A percentile compares a stretch with the other conserved stretches of the same genome.
Evolutionary conservation across 2,888 invertebrate genomes (phyloP).

Genomic region (Ophion ventricosus): DNA sequence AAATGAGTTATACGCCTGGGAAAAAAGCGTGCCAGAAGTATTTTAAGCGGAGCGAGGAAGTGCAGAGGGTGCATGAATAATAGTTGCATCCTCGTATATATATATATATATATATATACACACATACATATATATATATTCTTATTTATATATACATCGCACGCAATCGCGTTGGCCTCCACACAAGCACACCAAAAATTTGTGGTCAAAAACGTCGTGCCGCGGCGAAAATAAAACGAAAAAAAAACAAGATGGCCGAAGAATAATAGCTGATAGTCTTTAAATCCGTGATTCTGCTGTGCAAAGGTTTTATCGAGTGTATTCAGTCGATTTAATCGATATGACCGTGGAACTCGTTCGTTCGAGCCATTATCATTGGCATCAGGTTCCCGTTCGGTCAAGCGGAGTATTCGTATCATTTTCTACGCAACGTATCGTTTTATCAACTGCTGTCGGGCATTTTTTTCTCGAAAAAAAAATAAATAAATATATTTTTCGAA

Average conservation of each 20-base stretch:
- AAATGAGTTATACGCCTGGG: not conserved
- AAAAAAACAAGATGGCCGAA: not conserved
- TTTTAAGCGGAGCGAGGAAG: not conserved
- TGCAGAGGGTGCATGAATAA: not conserved
- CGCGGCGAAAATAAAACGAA: not conserved
- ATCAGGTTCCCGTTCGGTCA: not conserved
- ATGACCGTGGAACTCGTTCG: not conserved
- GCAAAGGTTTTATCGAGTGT: not conserved
- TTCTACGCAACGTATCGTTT: not conserved
- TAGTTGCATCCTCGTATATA: not conserved
- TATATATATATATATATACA: not conserved
- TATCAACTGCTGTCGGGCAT: not conserved
- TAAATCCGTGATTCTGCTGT: not conserved
- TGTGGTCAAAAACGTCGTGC: not conserved
- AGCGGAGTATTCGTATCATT: not conserved
- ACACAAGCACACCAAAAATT: not conserved
- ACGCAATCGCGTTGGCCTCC: not conserved
- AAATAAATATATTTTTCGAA: too few relatives aligned
- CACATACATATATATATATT: not conserved
- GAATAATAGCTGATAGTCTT: not conserved
- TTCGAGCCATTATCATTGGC: not conserved
- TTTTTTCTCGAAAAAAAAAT: not conserved
- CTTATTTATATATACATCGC: not conserved
- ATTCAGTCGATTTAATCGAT: not conserved
- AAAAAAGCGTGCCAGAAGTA: not conserved